These are phyloP conservation scores for Antigone vipio DNA, from an alignment of 2,113 vertebrate genomes.

Conservation along the genomic window DNA sequence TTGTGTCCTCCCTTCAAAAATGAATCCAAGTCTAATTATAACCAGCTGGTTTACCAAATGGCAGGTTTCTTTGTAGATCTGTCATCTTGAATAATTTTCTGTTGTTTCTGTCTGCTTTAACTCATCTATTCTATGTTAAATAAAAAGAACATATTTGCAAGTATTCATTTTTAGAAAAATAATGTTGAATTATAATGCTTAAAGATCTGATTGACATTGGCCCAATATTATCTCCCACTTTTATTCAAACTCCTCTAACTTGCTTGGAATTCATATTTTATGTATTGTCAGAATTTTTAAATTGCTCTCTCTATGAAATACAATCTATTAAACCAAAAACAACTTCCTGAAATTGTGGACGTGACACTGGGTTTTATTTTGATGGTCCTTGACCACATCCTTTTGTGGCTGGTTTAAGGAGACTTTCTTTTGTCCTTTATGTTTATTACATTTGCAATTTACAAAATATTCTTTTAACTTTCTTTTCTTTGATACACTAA, in stretches of 20 bases:
- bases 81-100: not conserved
- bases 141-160: not conserved
- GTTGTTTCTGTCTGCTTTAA: not conserved
- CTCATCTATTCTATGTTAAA: not conserved
- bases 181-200: not conserved
- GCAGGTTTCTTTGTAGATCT: not conserved
- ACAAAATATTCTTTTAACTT: not conserved
- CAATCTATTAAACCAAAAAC: not conserved
- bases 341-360: not conserved
- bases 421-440: not conserved
- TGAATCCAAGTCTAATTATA: not conserved
- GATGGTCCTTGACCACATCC: not conserved
- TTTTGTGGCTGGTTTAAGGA: not conserved
- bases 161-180: not conserved
- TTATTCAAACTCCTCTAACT: not conserved
- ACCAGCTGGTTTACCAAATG: slow-evolving; percentile 42
- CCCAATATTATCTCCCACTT: not conserved
- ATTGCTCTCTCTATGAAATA: not conserved
- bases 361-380: not conserved
- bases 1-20: not conserved
- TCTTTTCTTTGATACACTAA: not conserved
- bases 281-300: not conserved
- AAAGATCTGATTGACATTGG: not conserved
- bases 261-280: not conserved
- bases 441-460: not conserved